phyloP scores from a whole-genome alignment of 1,140 invertebrate genomes.

The Metopolophium dirhodum region DNA sequence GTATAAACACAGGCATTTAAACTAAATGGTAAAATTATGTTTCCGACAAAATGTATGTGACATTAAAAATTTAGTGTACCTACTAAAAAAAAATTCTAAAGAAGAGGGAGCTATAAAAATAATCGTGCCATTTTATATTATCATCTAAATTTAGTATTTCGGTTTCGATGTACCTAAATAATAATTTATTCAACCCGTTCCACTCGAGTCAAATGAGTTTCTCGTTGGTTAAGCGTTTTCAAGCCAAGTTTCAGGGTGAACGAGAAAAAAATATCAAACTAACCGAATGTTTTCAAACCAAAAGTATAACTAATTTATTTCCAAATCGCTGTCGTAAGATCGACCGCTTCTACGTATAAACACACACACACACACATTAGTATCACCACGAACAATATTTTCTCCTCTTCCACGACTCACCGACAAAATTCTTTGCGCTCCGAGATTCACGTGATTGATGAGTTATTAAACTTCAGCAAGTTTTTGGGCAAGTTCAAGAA shows the following conservation, averaged over 20 bases:
- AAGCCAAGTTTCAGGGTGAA: neutral
- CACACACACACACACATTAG: neutral
- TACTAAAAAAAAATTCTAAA: neutral
- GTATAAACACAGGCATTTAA: neutral
- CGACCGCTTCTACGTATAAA: neutral
- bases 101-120: neutral
- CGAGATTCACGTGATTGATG: slow-evolving; percentile 47
- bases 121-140: neutral
- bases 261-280: neutral
- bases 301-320: slow-evolving; percentile 1
- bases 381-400: neutral
- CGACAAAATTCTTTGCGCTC: neutral
- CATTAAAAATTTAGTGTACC: neutral
- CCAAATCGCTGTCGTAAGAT: neutral
- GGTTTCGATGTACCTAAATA: neutral
- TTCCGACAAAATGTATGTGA: neutral
- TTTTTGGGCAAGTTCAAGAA: slow-evolving; percentile 40
- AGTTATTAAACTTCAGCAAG: slow-evolving; percentile 34
- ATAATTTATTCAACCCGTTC: neutral
- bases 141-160: neutral
- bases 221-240: neutral
- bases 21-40: neutral
- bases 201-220: neutral
- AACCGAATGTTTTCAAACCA: neutral
- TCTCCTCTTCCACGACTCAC: neutral